Evolutionary conservation across 2,113 vertebrate species (phyloP).

Genomic region (Siphamia tubifer): DNA sequence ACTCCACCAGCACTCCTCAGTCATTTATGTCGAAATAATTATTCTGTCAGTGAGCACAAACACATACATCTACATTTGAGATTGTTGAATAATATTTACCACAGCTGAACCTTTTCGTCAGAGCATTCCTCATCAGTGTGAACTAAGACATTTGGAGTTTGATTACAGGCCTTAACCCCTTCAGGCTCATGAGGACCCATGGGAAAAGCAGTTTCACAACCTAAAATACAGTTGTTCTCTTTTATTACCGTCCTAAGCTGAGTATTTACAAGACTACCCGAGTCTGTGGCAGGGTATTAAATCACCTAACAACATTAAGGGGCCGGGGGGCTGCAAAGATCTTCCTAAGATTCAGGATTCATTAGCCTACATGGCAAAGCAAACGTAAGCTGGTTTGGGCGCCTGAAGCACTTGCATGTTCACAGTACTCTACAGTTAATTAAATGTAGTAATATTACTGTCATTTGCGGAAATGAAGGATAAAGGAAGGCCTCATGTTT

Average conservation of each 20-base stretch:
- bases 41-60: not conserved
- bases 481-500: not conserved
- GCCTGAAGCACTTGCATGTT: not conserved
- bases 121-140: not conserved
- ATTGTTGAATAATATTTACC: too few species aligned
- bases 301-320: constrained; percentile 1
- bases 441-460: not conserved
- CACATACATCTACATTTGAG: too few species aligned
- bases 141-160: not conserved
- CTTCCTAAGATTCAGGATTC: not conserved
- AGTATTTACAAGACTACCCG: constrained; percentile 20
- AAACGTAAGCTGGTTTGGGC: not conserved
- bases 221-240: constrained; percentile 8
- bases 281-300: constrained; percentile 10
- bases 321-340: not conserved
- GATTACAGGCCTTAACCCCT: not conserved
- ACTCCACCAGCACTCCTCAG: not conserved
- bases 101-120: not conserved
- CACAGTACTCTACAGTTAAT: not conserved
- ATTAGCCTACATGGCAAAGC: not conserved
- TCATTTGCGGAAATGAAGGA: not conserved
- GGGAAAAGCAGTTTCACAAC: not conserved
- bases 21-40: not conserved
- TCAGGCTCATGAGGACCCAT: not conserved
- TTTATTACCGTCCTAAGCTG: constrained; percentile 4